Conservation (phyloP, 2,888 invertebrate genomes). For the Hyalella azteca region DNA sequence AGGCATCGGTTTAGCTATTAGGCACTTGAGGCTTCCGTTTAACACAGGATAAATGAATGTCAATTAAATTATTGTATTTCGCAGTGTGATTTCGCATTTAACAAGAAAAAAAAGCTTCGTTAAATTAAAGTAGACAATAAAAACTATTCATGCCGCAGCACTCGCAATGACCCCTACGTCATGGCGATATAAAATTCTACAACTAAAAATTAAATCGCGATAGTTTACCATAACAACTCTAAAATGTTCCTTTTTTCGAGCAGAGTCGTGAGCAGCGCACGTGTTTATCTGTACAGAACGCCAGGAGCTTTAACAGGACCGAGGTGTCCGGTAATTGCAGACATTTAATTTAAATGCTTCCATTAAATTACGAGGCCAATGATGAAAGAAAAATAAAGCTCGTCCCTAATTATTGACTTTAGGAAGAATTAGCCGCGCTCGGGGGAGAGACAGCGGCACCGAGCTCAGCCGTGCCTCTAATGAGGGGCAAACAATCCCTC, state of each 20-base stretch:
- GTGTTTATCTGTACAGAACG: neutral
- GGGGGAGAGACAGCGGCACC: neutral
- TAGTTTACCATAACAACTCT: too few relatives aligned
- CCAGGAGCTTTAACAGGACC: neutral
- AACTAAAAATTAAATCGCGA: too few relatives aligned
- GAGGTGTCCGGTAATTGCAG: neutral
- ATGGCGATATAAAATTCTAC: too few relatives aligned
- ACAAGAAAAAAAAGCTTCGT: too few relatives aligned
- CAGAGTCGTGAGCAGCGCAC: neutral
- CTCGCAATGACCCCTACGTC: too few relatives aligned
- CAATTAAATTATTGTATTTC: too few relatives aligned
- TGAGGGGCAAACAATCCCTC: neutral
- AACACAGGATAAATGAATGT: too few relatives aligned
- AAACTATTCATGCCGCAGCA: too few relatives aligned
- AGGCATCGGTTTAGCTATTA: too few relatives aligned
- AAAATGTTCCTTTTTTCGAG: neutral
- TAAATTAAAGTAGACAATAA: too few relatives aligned
- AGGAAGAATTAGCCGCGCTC: neutral
- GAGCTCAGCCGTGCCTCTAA: neutral
- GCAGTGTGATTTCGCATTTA: too few relatives aligned
- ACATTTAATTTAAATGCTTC: neutral
- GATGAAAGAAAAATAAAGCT: neutral
- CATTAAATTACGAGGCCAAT: neutral
- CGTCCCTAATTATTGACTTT: neutral
- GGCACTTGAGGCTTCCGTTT: too few relatives aligned